These are phyloP conservation scores for Colaptes auratus DNA, from an alignment of 2,113 vertebrate genomes.

Conservation along the genomic window DNA sequence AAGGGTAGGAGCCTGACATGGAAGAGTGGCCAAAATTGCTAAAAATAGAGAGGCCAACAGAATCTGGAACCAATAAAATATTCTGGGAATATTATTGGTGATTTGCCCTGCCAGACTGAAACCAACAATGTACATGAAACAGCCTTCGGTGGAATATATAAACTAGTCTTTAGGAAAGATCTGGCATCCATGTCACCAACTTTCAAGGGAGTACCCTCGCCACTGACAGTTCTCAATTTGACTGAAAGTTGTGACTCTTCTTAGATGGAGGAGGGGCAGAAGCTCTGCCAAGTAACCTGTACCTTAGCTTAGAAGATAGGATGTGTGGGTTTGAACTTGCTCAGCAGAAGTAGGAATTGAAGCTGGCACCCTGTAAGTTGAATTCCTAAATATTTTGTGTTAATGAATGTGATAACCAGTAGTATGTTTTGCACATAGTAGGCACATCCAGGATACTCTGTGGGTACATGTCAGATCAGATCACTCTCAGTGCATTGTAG, in stretches of 20 bases:
- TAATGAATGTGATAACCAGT: neutral
- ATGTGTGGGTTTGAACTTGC: neutral
- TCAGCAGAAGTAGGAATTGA: neutral
- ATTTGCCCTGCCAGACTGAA: neutral
- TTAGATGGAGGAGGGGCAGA: neutral
- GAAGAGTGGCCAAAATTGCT: neutral
- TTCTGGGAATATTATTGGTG: accelerated
- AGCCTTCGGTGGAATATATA: neutral
- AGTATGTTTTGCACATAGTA: neutral
- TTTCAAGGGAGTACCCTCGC: neutral
- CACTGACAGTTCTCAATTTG: neutral
- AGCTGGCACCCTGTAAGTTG: neutral
- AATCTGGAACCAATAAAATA: neutral
- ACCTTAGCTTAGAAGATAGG: neutral
- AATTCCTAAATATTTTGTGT: neutral
- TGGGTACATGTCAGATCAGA: neutral
- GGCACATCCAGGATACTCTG: neutral
- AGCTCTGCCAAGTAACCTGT: neutral
- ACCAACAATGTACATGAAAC: neutral
- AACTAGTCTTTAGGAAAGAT: neutral
- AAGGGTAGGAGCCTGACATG: neutral
- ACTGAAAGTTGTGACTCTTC: neutral
- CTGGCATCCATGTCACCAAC: neutral
- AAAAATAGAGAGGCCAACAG: neutral
- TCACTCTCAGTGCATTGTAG: neutral